phyloP scores from a whole-genome alignment of 1,140 invertebrate genomes.

The Drosophila ananassae region DNA sequence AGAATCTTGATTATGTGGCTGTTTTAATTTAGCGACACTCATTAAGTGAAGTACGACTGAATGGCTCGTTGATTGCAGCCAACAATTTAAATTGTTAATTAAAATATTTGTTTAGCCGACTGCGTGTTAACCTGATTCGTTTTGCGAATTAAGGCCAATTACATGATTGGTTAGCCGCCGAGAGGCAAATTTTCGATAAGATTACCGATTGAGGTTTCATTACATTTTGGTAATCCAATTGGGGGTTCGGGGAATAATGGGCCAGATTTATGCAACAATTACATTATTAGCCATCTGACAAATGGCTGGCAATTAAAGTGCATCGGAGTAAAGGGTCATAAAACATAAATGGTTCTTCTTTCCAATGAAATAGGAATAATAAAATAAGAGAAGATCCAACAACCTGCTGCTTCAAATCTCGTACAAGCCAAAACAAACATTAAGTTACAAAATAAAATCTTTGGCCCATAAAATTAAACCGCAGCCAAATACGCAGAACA shows the following conservation, averaged over 20 bases:
- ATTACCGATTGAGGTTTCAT: conserved; percentile 25
- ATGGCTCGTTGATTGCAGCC: conserved; percentile 16
- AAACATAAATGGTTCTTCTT: conserved; percentile 64
- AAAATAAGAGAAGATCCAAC: conserved; percentile 31
- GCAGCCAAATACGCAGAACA: conserved; percentile 68
- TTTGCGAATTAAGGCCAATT: conserved; percentile 45
- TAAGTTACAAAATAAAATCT: conserved; percentile 80
- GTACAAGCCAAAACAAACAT: conserved; percentile 62
- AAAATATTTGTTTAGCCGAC: conserved; percentile 29
- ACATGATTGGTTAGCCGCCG: conserved; percentile 34
- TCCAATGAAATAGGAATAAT: conserved; percentile 38
- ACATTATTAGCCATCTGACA: conserved; percentile 11
- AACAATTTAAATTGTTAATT: conserved; percentile 29
- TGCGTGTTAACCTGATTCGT: conserved; percentile 40
- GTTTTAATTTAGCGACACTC: conserved; percentile 16
- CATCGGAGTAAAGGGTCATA: conserved; percentile 26
- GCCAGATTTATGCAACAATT: neutral
- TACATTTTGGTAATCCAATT: conserved; percentile 26
- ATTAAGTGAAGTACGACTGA: conserved; percentile 13
- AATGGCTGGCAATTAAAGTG: conserved; percentile 48
- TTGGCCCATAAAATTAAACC: conserved; percentile 77
- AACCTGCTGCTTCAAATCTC: conserved; percentile 64
- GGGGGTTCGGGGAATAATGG: neutral
- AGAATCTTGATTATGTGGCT: conserved; percentile 23
- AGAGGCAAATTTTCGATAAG: conserved; percentile 31